phyloP scores from a whole-genome alignment of 2,888 invertebrate species.

The Dascillus cervinus region DNA sequence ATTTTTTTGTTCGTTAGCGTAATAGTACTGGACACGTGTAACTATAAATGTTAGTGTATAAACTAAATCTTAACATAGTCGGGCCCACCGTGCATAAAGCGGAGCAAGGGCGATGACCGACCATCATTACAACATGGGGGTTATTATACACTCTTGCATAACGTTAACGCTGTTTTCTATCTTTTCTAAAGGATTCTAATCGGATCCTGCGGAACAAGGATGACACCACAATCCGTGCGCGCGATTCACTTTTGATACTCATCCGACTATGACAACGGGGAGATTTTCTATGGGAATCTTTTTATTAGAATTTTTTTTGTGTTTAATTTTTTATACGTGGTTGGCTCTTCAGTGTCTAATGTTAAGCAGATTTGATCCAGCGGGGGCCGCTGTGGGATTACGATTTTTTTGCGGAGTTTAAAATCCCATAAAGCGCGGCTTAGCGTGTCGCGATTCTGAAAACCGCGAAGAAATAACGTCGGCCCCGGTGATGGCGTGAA shows the following conservation, averaged over 20 bases:
- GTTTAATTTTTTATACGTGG: slow-evolving; percentile 11
- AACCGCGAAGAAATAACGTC: too few species aligned
- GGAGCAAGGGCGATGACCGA: slow-evolving; percentile 36
- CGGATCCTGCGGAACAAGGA: too few species aligned
- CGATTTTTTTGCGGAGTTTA: too few species aligned
- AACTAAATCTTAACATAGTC: slow-evolving; percentile 27
- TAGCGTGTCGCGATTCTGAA: too few species aligned
- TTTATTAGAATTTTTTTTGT: slow-evolving; percentile 25
- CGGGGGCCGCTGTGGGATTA: too few species aligned
- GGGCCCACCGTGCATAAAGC: slow-evolving; percentile 35
- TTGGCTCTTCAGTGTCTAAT: background rate
- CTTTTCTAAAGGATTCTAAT: too few species aligned
- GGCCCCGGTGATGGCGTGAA: too few species aligned
- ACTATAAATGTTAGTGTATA: slow-evolving; percentile 17
- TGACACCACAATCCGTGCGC: too few species aligned
- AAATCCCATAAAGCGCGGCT: too few species aligned
- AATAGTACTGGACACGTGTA: slow-evolving; percentile 20
- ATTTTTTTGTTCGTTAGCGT: too few species aligned
- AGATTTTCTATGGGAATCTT: slow-evolving; percentile 34
- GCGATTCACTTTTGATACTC: slow-evolving; percentile 18
- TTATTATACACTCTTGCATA: slow-evolving; percentile 43
- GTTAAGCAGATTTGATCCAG: too few species aligned
- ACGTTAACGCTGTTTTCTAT: slow-evolving; percentile 42
- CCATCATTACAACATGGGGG: slow-evolving; percentile 39
- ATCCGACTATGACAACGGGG: slow-evolving; percentile 31